Evolutionary conservation across 1,140 invertebrate genomes (phyloP).

Genomic region (Ceratina japonica): DNA sequence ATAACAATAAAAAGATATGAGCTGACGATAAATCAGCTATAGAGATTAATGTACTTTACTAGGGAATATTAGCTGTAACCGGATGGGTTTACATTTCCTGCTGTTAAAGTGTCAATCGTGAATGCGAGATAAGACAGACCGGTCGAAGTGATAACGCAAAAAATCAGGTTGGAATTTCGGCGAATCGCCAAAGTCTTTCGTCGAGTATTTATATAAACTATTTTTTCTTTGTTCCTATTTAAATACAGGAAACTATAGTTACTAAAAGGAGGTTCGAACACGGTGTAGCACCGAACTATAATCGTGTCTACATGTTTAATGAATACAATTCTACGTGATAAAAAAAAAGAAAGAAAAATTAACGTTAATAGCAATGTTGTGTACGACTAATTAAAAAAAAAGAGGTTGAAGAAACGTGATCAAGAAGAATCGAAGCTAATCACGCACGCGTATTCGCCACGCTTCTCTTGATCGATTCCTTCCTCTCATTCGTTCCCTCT

Average conservation of each 20-base stretch:
- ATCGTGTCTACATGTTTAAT: not conserved
- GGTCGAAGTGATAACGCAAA: not conserved
- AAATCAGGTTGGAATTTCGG: not conserved
- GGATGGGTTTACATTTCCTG: no score
- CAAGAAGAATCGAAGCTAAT: conserved; percentile 12
- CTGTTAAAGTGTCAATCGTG: not conserved
- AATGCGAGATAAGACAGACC: not conserved
- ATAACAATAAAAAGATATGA: no score
- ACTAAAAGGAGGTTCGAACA: not conserved
- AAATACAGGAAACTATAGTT: not conserved
- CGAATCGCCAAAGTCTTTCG: not conserved
- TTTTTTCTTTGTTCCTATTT: not conserved
- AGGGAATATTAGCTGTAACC: no score
- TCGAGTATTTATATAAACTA: not conserved
- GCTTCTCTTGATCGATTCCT: conserved; percentile 14
- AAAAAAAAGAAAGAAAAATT: conserved; percentile 4
- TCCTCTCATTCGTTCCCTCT: conserved; percentile 1
- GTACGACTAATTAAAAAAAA: conserved; percentile 25
- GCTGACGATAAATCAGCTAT: no score
- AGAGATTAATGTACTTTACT: no score
- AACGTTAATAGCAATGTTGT: conserved; percentile 16
- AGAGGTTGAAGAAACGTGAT: conserved; percentile 8
- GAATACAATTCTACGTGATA: conserved; percentile 16
- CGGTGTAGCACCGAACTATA: not conserved
- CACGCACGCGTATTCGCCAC: not conserved